These are phyloP conservation scores for Yponomeuta malinellus DNA, from an alignment of 2,888 invertebrate genomes.

Conservation along the genomic window DNA sequence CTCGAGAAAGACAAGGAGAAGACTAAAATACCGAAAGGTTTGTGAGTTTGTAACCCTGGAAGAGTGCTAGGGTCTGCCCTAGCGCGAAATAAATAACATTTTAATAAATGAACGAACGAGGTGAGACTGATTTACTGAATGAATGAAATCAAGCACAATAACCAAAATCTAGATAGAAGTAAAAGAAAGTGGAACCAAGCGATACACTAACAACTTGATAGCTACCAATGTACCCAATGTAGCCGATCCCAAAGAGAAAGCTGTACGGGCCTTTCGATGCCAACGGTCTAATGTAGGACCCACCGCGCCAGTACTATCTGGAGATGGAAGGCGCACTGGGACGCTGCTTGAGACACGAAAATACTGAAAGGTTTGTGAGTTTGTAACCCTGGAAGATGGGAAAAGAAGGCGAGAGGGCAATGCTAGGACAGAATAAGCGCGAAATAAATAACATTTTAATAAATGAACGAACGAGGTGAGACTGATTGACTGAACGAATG, in stretches of 20 bases:
- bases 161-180: too few species aligned
- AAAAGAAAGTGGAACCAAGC: too few species aligned
- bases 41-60: background rate
- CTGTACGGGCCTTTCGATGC: slow-evolving; percentile 60
- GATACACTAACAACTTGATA: too few species aligned
- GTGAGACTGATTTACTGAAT: too few species aligned
- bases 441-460: background rate
- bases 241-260: slow-evolving; percentile 39
- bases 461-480: too few species aligned
- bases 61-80: too few species aligned
- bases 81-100: too few species aligned
- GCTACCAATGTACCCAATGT: too few species aligned
- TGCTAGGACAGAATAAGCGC: too few species aligned
- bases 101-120: too few species aligned
- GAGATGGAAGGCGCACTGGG: slow-evolving; percentile 57
- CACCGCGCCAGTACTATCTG: slow-evolving; percentile 65
- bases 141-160: too few species aligned
- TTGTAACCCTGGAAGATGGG: background rate
- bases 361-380: slow-evolving; percentile 36
- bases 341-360: slow-evolving; percentile 39
- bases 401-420: background rate
- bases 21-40: slow-evolving; percentile 42
- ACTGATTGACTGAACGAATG: too few species aligned
- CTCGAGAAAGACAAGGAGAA: slow-evolving; percentile 46
- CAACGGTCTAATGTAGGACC: slow-evolving; percentile 74